These are phyloP conservation scores for Thyatira batis DNA, from an alignment of 2,888 invertebrate species.

Conservation along the genomic window DNA sequence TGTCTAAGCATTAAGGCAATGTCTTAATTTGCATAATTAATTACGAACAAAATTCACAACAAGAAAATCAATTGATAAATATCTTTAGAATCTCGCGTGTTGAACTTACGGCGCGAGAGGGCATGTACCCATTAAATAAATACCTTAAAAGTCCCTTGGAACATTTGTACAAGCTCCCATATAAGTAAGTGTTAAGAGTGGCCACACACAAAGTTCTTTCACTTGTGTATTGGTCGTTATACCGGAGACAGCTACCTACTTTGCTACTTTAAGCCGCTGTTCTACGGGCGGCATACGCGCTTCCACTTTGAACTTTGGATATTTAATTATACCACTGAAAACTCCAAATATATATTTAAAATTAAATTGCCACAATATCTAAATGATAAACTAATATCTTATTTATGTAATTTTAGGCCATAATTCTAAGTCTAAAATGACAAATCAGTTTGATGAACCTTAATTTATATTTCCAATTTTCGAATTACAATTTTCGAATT, in stretches of 20 bases:
- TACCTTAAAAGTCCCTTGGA: constrained; percentile 27
- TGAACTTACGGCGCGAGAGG: background rate
- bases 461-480: too few relatives aligned
- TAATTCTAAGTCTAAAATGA: too few relatives aligned
- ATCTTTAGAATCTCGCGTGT: constrained; percentile 11
- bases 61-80: constrained; percentile 3
- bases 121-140: constrained; percentile 1
- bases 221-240: constrained; percentile 8
- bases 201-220: constrained; percentile 41
- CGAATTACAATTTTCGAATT: too few relatives aligned
- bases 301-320: background rate
- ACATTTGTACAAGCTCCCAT: constrained; percentile 41
- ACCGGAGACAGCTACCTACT: background rate
- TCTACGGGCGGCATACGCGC: background rate
- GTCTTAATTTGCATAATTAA: background rate
- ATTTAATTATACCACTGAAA: too few relatives aligned
- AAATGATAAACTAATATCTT: too few relatives aligned
- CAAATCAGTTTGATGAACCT: too few relatives aligned
- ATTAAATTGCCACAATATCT: too few relatives aligned
- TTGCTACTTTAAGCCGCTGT: background rate
- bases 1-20: background rate
- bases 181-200: constrained; percentile 40
- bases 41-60: background rate
- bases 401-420: too few relatives aligned
- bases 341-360: too few relatives aligned